phyloP scores from a whole-genome alignment of 2,888 invertebrate species.

The Ernsta delagoae region DNA sequence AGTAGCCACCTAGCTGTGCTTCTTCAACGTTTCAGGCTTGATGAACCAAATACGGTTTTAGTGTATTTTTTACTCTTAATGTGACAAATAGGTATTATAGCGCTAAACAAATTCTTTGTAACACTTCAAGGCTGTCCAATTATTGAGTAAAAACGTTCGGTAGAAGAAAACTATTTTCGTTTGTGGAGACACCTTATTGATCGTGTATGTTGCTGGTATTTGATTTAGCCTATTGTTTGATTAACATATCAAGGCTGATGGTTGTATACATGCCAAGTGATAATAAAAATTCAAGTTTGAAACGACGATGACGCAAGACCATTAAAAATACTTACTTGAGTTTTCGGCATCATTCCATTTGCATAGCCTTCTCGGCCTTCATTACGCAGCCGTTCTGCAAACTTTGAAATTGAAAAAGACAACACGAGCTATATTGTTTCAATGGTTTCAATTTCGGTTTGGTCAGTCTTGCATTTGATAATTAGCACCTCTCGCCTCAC shows the following conservation, averaged over 20 bases:
- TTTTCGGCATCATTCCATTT: slow-evolving; percentile 83
- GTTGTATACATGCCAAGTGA: slow-evolving; percentile 81
- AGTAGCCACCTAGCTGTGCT: too few relatives aligned
- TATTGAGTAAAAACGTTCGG: slow-evolving; percentile 40
- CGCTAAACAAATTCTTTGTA: slow-evolving; percentile 11
- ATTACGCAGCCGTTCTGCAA: slow-evolving; percentile 82
- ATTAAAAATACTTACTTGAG: slow-evolving; percentile 79
- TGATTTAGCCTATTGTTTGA: slow-evolving; percentile 83
- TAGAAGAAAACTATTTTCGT: slow-evolving; percentile 66
- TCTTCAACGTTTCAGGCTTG: too few relatives aligned
- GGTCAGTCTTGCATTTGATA: slow-evolving; percentile 81
- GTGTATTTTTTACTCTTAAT: not conserved
- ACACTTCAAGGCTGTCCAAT: slow-evolving; percentile 29
- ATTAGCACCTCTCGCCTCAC: slow-evolving; percentile 78
- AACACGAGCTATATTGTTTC: slow-evolving; percentile 82
- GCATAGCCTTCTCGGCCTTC: slow-evolving; percentile 80
- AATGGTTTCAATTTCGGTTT: slow-evolving; percentile 81
- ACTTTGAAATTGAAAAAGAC: slow-evolving; percentile 82
- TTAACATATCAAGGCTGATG: slow-evolving; percentile 82
- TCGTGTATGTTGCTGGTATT: slow-evolving; percentile 72
- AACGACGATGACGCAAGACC: slow-evolving; percentile 82
- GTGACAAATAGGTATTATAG: slow-evolving; percentile 11
- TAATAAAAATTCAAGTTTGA: slow-evolving; percentile 85
- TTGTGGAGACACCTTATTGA: slow-evolving; percentile 73
- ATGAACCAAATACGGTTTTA: too few relatives aligned